Evolutionary conservation across 2,113 vertebrate species (phyloP).

Genomic region (Prionailurus bengalensis): DNA sequence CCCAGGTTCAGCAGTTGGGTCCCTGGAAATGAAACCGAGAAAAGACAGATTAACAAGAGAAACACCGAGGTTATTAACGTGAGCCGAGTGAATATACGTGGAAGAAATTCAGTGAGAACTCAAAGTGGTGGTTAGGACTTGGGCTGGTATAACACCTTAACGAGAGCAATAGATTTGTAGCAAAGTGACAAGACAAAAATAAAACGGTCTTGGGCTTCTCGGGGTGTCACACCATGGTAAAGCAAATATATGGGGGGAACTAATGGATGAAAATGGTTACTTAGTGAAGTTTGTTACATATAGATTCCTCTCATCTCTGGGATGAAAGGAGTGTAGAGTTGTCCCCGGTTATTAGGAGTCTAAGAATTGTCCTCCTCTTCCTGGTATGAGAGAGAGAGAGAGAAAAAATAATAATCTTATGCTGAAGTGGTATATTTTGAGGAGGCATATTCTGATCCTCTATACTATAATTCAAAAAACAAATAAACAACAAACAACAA

Average conservation of each 20-base stretch:
- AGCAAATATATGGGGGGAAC: not conserved
- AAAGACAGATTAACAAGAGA: not conserved
- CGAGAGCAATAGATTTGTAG: constrained; percentile 4
- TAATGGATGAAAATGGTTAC: not conserved
- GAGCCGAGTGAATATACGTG: not conserved
- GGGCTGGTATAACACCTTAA: not conserved
- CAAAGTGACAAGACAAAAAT: not conserved
- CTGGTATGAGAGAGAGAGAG: not conserved
- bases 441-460: not conserved
- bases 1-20: not conserved
- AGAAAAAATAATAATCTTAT: not conserved
- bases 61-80: not conserved
- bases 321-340: not conserved
- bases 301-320: not conserved
- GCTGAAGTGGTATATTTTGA: not conserved
- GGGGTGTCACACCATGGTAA: not conserved
- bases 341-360: not conserved
- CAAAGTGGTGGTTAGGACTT: not conserved
- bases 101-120: not conserved
- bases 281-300: not conserved
- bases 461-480: not conserved
- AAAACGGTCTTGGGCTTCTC: not conserved
- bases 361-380: not conserved
- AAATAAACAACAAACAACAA: not conserved
- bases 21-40: not conserved